Percentiles rank a stretch among this genome's conserved stretches.
Conservation (phyloP, 2,888 invertebrate species). For the Amphipyra tragopoginis region DNA sequence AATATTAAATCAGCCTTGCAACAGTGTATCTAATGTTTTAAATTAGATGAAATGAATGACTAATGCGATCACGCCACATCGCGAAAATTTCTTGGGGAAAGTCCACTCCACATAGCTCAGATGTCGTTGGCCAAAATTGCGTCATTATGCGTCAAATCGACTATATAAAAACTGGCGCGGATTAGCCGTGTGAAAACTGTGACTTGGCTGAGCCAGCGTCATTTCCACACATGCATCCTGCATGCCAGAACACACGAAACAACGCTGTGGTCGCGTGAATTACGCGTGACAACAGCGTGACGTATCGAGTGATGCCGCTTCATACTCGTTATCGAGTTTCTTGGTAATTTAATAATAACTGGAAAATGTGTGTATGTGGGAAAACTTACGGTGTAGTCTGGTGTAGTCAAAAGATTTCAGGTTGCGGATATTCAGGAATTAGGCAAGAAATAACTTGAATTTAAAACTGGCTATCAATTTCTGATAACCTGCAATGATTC, state of each 20-base stretch:
- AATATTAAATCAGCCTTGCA: too few relatives aligned
- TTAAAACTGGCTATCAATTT: too few relatives aligned
- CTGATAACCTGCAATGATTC: too few relatives aligned
- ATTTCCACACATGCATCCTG: constrained; percentile 52
- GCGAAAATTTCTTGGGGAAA: constrained; percentile 9
- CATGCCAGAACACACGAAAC: constrained; percentile 55
- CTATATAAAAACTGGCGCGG: constrained; percentile 43
- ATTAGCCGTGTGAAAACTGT: constrained; percentile 25
- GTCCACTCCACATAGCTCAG: constrained; percentile 4
- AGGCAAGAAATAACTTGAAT: too few relatives aligned
- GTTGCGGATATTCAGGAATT: too few relatives aligned
- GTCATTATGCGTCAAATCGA: constrained; percentile 47
- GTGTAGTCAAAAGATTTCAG: too few relatives aligned
- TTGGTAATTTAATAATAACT: constrained; percentile 33
- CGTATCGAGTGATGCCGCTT: constrained; percentile 60
- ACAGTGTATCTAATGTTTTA: too few relatives aligned
- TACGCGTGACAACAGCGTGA: constrained; percentile 73
- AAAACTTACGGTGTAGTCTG: too few relatives aligned
- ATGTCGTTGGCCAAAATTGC: constrained; percentile 40
- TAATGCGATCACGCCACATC: constrained; percentile 7
- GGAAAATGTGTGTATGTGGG: too few relatives aligned
- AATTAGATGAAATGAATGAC: not conserved
- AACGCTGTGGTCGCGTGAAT: constrained; percentile 67
- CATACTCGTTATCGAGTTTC: constrained; percentile 21
- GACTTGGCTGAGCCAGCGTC: constrained; percentile 42